Base-by-base conservation (phyloP, 92 coral and sea anemone species). In the Siderastrea siderea region DNA sequence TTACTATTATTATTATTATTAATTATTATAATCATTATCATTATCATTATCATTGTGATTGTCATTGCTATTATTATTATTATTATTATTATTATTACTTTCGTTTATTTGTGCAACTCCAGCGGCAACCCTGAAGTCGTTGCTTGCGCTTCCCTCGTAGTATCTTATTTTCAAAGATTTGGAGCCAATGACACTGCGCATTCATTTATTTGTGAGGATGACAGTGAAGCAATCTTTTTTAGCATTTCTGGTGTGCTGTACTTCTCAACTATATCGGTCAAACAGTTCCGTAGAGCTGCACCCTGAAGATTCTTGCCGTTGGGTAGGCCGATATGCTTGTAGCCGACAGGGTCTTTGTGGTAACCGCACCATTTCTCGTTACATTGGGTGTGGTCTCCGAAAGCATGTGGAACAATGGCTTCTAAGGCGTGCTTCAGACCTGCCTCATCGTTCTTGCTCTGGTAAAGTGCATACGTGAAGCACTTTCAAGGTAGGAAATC, bases 241-340 rank as follows among this genome's bases (percentile, higher is more conserved):
- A 77, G 15, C 44, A 86, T 80, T 55, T 77, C 45, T 19, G 68
- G 55, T 4, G 90, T 86, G 7, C 78, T 46, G 63, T 52, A 82
- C 19, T 82, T 82, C 38, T 67, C 2, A 2, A 82, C 14, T 12
- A 82, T 71, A n/a, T 82, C 66, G 38, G 53, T 17, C 43, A 82
- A 51, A 5, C 5, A 5, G 38, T 26, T 26, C 38, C 38, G 38
- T 26, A 16, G 67, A 16, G 48, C 78, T 58, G 13, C 76, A 68
- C 16, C 93, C 89, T 70, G 72, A 63, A 90, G 60, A n/a, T 90
- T 89, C 77, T 90, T 84, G 43, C 86, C 86, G 71, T 84, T 55
- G 26, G 87, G 90, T 11, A 90, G 84, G 45, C 43, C 61, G 12
- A 61, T 51, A 65, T 90, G 86, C 47, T n/a, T 72, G 62, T 85